Percentiles rank a stretch among this genome's conserved stretches.
phyloP scores from a whole-genome alignment of 2,797 vertebrate genomes.

The Oreortyx pictus region DNA sequence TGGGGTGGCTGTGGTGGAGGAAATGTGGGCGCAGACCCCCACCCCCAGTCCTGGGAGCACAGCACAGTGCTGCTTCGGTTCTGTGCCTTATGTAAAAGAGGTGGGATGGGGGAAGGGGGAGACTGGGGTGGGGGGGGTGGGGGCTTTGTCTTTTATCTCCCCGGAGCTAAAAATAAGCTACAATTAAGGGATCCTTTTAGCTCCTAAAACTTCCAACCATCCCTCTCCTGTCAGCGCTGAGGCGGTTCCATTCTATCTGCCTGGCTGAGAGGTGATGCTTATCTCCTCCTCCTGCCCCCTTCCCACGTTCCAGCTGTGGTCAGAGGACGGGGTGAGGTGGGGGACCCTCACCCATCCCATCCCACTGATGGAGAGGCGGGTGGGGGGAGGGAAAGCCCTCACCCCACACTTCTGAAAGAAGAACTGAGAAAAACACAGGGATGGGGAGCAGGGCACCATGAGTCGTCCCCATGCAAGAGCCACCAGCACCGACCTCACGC shows the following conservation, averaged over 20 bases:
- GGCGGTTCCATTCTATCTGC: conserved; percentile 43
- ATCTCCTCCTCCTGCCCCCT: neutral
- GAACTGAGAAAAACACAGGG: neutral
- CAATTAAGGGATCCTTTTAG: conserved; percentile 32
- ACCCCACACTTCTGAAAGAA: neutral
- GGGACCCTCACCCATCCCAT: neutral
- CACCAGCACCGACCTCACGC: neutral
- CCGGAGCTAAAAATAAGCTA: conserved; percentile 20
- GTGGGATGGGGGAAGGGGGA: neutral
- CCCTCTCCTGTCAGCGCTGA: neutral
- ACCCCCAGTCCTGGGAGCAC: neutral
- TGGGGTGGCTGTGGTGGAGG: neutral
- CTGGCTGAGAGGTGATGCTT: conserved; percentile 1
- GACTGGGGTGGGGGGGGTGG: neutral
- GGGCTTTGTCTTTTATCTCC: neutral
- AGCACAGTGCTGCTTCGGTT: rapidly evolving
- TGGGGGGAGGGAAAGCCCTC: neutral
- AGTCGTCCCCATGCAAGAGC: neutral
- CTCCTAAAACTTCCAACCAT: conserved; percentile 32
- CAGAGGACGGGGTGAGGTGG: rapidly evolving
- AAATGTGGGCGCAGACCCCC: neutral
- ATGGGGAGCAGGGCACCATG: neutral
- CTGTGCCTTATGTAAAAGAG: neutral
- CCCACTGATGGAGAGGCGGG: neutral
- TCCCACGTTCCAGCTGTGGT: neutral